Evolutionary conservation across 2,113 vertebrate genomes (phyloP), one percentile per base, ranked within the genome.

Genomic region (Caloenas nicobarica): DNA sequence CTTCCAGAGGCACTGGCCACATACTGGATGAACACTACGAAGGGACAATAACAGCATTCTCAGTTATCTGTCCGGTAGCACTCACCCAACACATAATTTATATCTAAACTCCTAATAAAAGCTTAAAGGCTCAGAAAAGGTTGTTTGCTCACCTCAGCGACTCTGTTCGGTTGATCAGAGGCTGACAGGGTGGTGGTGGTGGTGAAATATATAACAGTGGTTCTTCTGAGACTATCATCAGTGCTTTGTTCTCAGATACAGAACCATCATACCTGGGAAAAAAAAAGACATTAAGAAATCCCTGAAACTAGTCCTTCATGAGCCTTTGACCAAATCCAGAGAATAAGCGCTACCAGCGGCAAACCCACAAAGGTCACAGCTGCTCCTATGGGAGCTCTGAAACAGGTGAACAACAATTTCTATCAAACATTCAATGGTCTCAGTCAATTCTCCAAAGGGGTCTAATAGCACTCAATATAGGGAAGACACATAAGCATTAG

Each of bases 171-270:
- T 99, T 99, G 57, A 99, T 97, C 38, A 98, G 94, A 36, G 99
- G 99, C 90, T 97, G 98, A 93, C 99, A 99, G 29, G 99, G 98
- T 11, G 98, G 97, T 0, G 98, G 96, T 29, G 98, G 97, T 2
- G 98, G 97, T 80, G 98, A 97, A 81, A 98, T 97, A 92, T 99
- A 98, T 42, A 99, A 97, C 58, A 99, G 53, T 13, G 99, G 98
- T 13, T 98, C 98, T 91, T 99, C 98, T 40, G 98, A 99, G 53
- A 99, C 98, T 95, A 99, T 98, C 98, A 99, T 99, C 77, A 99
- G 96, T 31, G 99, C 99, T 95, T 99, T 99, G 92, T 99, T 98
- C 66, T 99, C 98, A 36, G 98, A 98, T 24, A 98, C 95, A 40
- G 98, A 97, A 72, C 0, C 86, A 31, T 96, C 95, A 31, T 96